Percentiles rank a stretch among this genome's conserved stretches.
phyloP scores from a whole-genome alignment of 2,113 vertebrate species.

The Opisthocomus hoazin region DNA sequence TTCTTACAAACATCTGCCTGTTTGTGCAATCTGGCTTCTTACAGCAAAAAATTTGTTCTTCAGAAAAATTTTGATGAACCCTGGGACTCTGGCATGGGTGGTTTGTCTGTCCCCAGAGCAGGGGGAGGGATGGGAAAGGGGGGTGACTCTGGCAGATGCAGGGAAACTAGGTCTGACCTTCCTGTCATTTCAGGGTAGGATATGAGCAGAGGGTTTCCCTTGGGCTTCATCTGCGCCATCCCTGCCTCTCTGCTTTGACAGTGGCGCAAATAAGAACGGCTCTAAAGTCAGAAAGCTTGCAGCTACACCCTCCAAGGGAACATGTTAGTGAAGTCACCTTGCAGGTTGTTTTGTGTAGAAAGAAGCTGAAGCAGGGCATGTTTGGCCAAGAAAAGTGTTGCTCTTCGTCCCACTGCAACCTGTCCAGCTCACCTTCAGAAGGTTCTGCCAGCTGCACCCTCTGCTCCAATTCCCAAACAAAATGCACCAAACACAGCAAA shows the following conservation, averaged over 20 bases:
- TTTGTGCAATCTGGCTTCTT: constrained; percentile 26
- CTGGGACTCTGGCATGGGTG: not conserved
- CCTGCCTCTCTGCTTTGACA: not conserved
- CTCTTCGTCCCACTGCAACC: not conserved
- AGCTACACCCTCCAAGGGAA: not conserved
- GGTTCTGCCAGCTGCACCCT: not conserved
- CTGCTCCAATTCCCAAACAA: not conserved
- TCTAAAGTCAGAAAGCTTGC: not conserved
- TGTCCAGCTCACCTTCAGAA: not conserved
- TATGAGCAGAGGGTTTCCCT: not conserved
- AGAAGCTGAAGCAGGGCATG: not conserved
- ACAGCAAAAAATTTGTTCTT: not conserved
- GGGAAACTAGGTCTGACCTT: constrained; percentile 13
- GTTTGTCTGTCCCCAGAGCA: constrained; percentile 6
- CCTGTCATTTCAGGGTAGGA: not conserved
- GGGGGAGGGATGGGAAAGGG: constrained; percentile 40
- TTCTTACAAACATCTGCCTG: constrained; percentile 37
- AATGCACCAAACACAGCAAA: not conserved
- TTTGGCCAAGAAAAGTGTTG: not conserved
- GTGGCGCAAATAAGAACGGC: not conserved
- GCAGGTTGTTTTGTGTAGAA: not conserved
- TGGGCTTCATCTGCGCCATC: not conserved
- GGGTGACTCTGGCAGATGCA: not conserved
- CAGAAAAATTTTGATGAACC: constrained; percentile 5
- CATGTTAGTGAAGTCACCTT: not conserved